A percentile compares a stretch with the other conserved stretches of the same genome.
These are phyloP conservation scores for Telenomus remus DNA, from an alignment of 1,140 invertebrate genomes.

Conservation along the genomic window DNA sequence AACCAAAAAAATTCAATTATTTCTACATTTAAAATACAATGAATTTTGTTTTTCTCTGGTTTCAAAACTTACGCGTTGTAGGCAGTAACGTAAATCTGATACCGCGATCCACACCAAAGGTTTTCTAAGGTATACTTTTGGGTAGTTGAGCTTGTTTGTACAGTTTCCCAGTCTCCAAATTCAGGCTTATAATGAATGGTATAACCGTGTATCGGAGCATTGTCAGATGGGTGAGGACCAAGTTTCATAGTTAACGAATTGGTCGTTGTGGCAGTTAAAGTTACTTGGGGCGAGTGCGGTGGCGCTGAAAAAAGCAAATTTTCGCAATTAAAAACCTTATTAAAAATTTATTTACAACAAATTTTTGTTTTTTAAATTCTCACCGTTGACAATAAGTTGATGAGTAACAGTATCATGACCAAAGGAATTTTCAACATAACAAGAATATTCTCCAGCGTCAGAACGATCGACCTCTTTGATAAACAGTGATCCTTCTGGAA, in stretches of 20 bases:
- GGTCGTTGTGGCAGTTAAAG: slow-evolving; percentile 87
- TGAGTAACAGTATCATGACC: slow-evolving; percentile 94
- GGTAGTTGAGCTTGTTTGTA: slow-evolving; percentile 84
- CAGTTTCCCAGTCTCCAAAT: slow-evolving; percentile 93
- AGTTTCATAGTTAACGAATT: slow-evolving; percentile 88
- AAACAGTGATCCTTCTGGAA: slow-evolving; percentile 91
- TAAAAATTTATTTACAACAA: too few species aligned
- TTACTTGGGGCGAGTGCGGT: slow-evolving; percentile 87
- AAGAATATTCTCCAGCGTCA: slow-evolving; percentile 93
- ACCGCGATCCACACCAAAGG: slow-evolving; percentile 92
- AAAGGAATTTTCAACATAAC: slow-evolving; percentile 93
- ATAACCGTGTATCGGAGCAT: slow-evolving; percentile 87
- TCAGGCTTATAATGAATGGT: slow-evolving; percentile 95
- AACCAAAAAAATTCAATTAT: slow-evolving; percentile 19
- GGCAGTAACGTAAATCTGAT: slow-evolving; percentile 92
- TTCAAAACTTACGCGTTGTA: slow-evolving; percentile 85
- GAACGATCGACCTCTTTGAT: slow-evolving; percentile 91
- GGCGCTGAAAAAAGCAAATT: slow-evolving; percentile 82
- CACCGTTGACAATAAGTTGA: slow-evolving; percentile 89
- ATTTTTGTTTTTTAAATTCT: too few species aligned
- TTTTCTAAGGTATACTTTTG: slow-evolving; percentile 91
- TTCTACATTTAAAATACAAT: too few species aligned
- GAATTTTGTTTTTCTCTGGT: too few species aligned
- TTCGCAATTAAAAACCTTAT: too few species aligned
- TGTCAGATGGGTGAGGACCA: slow-evolving; percentile 84